Conservation (phyloP, 2,797 vertebrate genomes). For the Semotilus atromaculatus region DNA sequence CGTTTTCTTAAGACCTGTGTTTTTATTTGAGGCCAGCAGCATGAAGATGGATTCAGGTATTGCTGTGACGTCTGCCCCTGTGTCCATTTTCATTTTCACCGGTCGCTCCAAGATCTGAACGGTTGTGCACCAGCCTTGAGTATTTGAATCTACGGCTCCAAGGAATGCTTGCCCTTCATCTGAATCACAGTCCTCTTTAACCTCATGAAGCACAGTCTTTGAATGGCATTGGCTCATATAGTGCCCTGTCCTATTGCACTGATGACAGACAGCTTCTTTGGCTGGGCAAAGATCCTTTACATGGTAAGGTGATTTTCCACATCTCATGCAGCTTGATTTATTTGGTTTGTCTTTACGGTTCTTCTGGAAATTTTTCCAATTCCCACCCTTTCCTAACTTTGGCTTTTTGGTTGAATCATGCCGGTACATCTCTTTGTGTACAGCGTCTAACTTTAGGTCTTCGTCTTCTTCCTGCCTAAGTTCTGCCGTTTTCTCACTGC, state of each 20-base stretch:
- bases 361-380: not conserved
- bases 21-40: not conserved
- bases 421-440: not conserved
- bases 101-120: not conserved
- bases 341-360: not conserved
- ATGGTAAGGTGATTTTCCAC: not conserved
- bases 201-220: not conserved
- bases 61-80: not conserved
- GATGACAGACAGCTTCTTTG: not conserved
- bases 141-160: not conserved
- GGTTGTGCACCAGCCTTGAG: not conserved
- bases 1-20: not conserved
- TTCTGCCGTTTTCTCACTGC: not conserved
- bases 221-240: not conserved
- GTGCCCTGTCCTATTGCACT: not conserved
- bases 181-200: not conserved
- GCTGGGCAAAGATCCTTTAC: slow-evolving; percentile 2
- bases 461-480: not conserved
- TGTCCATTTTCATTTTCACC: not conserved
- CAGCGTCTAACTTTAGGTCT: not conserved
- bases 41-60: not conserved
- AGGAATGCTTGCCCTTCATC: not conserved
- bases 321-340: not conserved
- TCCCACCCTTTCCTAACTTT: not conserved
- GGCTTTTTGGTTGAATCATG: not conserved